These are phyloP conservation scores for Thunnus albacares DNA, from an alignment of 2,797 vertebrate species.

Conservation along the genomic window DNA sequence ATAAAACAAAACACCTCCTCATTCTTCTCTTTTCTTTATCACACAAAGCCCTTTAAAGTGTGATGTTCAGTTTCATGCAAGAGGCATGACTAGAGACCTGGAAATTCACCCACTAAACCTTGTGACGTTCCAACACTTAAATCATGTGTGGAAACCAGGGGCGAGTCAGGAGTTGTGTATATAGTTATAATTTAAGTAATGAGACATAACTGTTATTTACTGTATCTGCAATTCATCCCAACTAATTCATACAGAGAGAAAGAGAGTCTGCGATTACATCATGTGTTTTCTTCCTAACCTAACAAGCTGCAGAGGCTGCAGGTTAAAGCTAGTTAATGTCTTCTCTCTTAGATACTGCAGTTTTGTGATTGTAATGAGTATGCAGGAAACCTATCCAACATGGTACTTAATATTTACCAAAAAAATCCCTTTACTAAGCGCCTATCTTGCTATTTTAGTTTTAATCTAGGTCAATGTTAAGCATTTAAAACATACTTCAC, in stretches of 20 bases:
- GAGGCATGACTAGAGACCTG: not conserved
- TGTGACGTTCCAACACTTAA: not conserved
- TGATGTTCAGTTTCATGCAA: not conserved
- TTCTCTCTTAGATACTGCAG: not conserved
- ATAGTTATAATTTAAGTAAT: not conserved
- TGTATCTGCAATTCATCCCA: not conserved
- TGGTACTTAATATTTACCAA: not conserved
- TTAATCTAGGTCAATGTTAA: not conserved
- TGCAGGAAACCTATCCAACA: not conserved
- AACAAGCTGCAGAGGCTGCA: not conserved
- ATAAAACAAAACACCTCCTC: not conserved
- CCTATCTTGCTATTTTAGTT: not conserved
- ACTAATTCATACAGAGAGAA: not conserved
- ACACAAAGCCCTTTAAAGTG: not conserved
- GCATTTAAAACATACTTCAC: not conserved
- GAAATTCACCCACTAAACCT: not conserved
- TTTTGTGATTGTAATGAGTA: not conserved
- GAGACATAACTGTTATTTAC: not conserved
- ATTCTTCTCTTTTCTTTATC: conserved; percentile 4
- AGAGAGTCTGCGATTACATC: not conserved
- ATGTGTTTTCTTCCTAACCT: not conserved
- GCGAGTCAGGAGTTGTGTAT: not conserved
- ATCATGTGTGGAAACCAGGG: not conserved
- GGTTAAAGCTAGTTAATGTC: not conserved
- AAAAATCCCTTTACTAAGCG: not conserved